Evolutionary conservation across 2,797 vertebrate species (phyloP), one percentile per base, ranked within the genome.

Genomic region (Iguana delicatissima): DNA sequence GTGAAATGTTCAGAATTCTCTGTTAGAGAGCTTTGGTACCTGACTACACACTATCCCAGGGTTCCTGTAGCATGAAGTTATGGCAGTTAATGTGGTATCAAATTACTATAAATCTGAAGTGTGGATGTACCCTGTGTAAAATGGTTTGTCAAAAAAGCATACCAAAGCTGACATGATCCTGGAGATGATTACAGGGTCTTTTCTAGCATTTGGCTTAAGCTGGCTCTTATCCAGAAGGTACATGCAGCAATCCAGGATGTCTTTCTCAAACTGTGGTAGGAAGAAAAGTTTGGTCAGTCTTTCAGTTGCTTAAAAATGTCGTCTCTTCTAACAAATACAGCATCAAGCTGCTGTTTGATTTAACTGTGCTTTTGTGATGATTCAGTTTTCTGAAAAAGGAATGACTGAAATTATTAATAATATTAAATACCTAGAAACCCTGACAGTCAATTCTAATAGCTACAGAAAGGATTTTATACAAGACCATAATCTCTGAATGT

Each of bases 91-190:
- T 69, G 67, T 69, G 67, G 10, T 32, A 69, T 69, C 67, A 69
- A 13, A 69, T 2, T 69, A 7, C 10, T 32, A 69, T 29, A 69
- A 13, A 69, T 32, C 29, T 13, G 29, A 3, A 64, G 22, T 69
- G 32, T 13, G 7, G 29, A 69, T 32, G 4, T 2, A 69, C 10
- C 10, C 10, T 3, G 2, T 9, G 12, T 7, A 46, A 85, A 90
- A 90, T 22, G 3, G 22, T 38, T 90, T 74, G n/a, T 88, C 50
- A 0, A 22, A 73, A 73, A 88, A 8, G 92, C 94, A 0, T 95
- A 97, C 97, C 96, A 96, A 93, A 57, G 96, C 97, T 85, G 95
- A 96, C 92, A 97, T 95, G 84, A 89, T 90, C 83, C 97, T 96
- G 91, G 95, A 89, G 83, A 97, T 94, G 42, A 16, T 0, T 12